These are phyloP conservation scores for Drosophila nigricruria DNA, from an alignment of 2,888 invertebrate genomes.

Conservation along the genomic window DNA sequence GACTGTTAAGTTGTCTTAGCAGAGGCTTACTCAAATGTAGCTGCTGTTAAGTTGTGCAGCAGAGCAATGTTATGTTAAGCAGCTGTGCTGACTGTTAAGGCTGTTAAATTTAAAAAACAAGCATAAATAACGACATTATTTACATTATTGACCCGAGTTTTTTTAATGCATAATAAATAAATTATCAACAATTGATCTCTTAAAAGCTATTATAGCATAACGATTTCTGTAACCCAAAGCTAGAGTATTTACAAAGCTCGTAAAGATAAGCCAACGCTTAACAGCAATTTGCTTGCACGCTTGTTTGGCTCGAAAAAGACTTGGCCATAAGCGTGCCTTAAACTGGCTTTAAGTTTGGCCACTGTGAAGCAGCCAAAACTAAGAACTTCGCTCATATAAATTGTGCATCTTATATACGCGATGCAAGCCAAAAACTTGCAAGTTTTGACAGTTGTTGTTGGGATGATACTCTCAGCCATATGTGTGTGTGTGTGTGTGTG, in stretches of 20 bases:
- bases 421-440: constrained; percentile 21
- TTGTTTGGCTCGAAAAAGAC: constrained; percentile 1
- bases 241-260: background rate
- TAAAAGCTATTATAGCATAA: background rate
- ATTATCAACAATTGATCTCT: background rate
- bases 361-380: constrained; percentile 18
- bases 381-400: constrained; percentile 19
- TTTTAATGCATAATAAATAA: background rate
- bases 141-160: background rate
- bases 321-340: constrained; percentile 36
- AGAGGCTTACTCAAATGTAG: background rate
- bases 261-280: constrained; percentile 7
- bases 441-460: constrained; percentile 33
- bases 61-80: background rate
- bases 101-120: background rate
- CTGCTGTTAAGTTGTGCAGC: background rate
- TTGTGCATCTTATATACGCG: constrained; percentile 17
- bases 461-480: background rate
- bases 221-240: background rate
- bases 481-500: background rate
- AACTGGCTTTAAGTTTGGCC: constrained; percentile 36
- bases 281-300: constrained; percentile 6
- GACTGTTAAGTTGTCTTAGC: background rate
- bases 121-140: background rate
- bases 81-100: background rate